These are phyloP conservation scores for Hydrotaea diabolus DNA, from an alignment of 2,888 invertebrate genomes.

Conservation along the genomic window DNA sequence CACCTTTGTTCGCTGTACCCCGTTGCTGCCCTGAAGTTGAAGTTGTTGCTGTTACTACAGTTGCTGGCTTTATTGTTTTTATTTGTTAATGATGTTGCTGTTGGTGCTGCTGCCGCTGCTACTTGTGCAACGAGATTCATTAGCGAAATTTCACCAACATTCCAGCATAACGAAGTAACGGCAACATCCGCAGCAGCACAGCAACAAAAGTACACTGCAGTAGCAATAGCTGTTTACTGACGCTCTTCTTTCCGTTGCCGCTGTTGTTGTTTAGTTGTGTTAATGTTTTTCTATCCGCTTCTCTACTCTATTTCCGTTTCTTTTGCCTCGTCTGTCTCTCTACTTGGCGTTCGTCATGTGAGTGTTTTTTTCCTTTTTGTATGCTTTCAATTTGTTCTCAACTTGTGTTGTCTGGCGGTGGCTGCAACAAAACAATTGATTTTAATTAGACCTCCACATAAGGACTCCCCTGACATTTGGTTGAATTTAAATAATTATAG, in stretches of 20 bases:
- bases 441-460: conserved; percentile 66
- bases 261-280: conserved; percentile 31
- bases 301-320: conserved; percentile 23
- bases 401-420: conserved; percentile 53
- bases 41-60: not conserved
- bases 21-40: too few species aligned
- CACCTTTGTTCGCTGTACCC: not conserved
- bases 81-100: not conserved
- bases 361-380: not conserved
- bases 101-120: not conserved
- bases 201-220: conserved; percentile 12
- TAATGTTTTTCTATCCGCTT: conserved; percentile 13
- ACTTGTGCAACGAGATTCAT: conserved; percentile 61
- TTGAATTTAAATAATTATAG: conserved; percentile 47
- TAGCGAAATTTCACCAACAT: conserved; percentile 58
- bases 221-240: conserved; percentile 3
- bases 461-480: conserved; percentile 63
- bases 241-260: not conserved
- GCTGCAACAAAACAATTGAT: conserved; percentile 62
- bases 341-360: not conserved
- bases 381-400: conserved; percentile 14
- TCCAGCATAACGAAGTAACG: conserved; percentile 45
- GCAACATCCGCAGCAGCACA: too few species aligned
- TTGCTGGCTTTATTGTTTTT: not conserved
- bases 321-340: not conserved